These are phyloP conservation scores for Paramormyrops hopkinsi DNA, from an alignment of 2,797 vertebrate species.

Conservation along the genomic window DNA sequence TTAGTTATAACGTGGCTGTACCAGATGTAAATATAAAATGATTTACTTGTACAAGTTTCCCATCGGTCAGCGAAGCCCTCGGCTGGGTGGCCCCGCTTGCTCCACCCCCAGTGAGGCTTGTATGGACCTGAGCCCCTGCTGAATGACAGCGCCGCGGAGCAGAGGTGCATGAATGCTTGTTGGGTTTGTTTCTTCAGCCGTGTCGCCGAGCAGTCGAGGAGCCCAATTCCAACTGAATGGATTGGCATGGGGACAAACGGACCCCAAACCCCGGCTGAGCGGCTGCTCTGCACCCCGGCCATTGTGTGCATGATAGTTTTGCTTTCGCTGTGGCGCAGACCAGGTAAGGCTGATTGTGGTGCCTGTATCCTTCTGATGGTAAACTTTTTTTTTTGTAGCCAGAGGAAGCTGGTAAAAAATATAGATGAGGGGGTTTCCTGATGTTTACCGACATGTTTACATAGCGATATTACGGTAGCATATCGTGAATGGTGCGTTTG, in stretches of 20 bases:
- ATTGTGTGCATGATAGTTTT: constrained; percentile 62
- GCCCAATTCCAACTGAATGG: constrained; percentile 72
- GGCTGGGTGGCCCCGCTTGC: not conserved
- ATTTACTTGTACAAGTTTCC: not conserved
- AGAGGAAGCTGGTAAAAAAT: not conserved
- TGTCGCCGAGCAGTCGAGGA: constrained; percentile 61
- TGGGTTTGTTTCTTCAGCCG: constrained; percentile 58
- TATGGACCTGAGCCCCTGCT: constrained; percentile 52
- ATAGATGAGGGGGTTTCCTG: not conserved
- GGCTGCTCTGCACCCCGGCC: constrained; percentile 64
- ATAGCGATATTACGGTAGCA: not conserved
- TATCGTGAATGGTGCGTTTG: not conserved
- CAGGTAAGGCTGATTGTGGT: constrained; percentile 53
- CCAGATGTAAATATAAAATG: not conserved
- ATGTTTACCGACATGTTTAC: not conserved
- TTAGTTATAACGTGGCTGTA: not conserved
- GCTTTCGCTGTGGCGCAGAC: constrained; percentile 61
- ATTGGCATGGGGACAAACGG: constrained; percentile 78
- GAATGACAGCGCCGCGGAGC: constrained; percentile 58
- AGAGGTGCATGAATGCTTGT: constrained; percentile 47
- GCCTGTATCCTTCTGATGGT: not conserved
- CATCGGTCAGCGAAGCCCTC: not conserved
- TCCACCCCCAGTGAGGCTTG: constrained; percentile 41
- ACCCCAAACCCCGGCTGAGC: constrained; percentile 69
- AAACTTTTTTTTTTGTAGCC: not conserved